Percentiles rank a stretch among this genome's conserved stretches.
phyloP scores from a whole-genome alignment of 2,797 vertebrate genomes.

The Gymnodraco acuticeps region DNA sequence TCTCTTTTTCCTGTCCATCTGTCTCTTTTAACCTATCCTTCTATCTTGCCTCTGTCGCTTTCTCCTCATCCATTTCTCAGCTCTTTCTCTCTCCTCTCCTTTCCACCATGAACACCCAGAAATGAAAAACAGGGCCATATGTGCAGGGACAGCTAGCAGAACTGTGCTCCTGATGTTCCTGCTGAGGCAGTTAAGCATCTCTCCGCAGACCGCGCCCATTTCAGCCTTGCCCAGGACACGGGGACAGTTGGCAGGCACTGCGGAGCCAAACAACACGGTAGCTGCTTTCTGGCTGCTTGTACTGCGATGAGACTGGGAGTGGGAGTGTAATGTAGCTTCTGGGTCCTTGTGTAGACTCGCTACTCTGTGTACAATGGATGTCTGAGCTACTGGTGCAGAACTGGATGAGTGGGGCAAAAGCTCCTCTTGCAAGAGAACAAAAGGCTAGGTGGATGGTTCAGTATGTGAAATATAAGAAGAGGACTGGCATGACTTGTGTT shows the following conservation, averaged over 20 bases:
- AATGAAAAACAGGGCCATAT: constrained; percentile 78
- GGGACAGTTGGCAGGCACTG: constrained; percentile 60
- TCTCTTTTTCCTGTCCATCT: constrained; percentile 27
- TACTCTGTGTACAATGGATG: constrained; percentile 50
- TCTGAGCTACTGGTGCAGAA: constrained; percentile 47
- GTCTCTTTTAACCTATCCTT: constrained; percentile 14
- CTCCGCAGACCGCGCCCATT: constrained; percentile 60
- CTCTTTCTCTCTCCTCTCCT: constrained; percentile 35
- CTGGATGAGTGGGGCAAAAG: constrained; percentile 8
- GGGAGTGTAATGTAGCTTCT: constrained; percentile 71
- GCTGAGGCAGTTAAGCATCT: constrained; percentile 67
- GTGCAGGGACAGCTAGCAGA: constrained; percentile 57
- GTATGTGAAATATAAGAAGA: not conserved
- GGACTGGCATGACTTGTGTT: not conserved
- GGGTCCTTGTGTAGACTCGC: constrained; percentile 63
- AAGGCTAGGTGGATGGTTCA: not conserved
- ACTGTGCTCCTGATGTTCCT: constrained; percentile 67
- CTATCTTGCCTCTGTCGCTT: constrained; percentile 14
- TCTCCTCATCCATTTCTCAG: constrained; percentile 7
- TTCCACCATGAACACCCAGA: constrained; percentile 32
- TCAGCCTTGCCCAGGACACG: constrained; percentile 61
- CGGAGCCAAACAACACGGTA: constrained; percentile 37
- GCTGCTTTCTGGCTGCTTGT: constrained; percentile 57
- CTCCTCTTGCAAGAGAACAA: constrained; percentile 15
- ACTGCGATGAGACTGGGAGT: constrained; percentile 53